Percentiles rank a stretch among this genome's conserved stretches.
Conservation (phyloP, 1,140 invertebrate genomes). For the Drosophila orosa region DNA sequence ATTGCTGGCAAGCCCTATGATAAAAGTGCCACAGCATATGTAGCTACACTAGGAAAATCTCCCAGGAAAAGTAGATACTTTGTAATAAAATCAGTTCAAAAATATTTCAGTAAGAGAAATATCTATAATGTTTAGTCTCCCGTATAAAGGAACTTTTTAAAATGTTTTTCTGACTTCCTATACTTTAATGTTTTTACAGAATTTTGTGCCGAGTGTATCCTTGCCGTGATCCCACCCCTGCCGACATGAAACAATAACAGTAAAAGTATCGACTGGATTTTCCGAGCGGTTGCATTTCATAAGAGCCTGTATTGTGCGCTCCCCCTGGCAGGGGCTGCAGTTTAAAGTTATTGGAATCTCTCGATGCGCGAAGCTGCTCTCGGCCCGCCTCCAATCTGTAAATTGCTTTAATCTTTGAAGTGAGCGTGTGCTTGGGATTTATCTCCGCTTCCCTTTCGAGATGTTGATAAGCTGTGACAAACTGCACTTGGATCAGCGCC, state of each 20-base stretch:
- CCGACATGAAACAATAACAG: slow-evolving; percentile 77
- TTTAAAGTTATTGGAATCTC: slow-evolving; percentile 72
- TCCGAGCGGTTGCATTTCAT: slow-evolving; percentile 80
- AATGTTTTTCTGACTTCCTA: too few relatives aligned
- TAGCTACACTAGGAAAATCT: slow-evolving; percentile 1
- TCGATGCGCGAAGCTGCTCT: slow-evolving; percentile 40
- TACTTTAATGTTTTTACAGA: neutral
- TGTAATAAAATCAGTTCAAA: neutral
- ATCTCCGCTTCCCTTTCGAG: slow-evolving; percentile 45
- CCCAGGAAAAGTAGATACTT: neutral
- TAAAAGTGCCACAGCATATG: slow-evolving; percentile 69
- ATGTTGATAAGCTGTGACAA: slow-evolving; percentile 83
- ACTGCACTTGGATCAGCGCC: slow-evolving; percentile 59
- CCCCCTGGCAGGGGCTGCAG: slow-evolving; percentile 30
- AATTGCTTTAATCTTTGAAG: slow-evolving; percentile 80
- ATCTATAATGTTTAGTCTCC: neutral
- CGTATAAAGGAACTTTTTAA: neutral
- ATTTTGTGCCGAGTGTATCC: slow-evolving; percentile 1
- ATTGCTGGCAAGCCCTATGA: slow-evolving; percentile 61
- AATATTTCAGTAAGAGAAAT: neutral
- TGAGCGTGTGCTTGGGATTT: slow-evolving; percentile 56
- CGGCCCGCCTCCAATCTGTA: slow-evolving; percentile 70
- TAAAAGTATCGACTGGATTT: slow-evolving; percentile 83
- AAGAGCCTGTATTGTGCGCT: slow-evolving; percentile 38
- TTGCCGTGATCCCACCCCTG: slow-evolving; percentile 13